Percentiles rank a stretch among this genome's conserved stretches.
Evolutionary conservation across 1,140 invertebrate species (phyloP).

Genomic region (Magallana angulata): DNA sequence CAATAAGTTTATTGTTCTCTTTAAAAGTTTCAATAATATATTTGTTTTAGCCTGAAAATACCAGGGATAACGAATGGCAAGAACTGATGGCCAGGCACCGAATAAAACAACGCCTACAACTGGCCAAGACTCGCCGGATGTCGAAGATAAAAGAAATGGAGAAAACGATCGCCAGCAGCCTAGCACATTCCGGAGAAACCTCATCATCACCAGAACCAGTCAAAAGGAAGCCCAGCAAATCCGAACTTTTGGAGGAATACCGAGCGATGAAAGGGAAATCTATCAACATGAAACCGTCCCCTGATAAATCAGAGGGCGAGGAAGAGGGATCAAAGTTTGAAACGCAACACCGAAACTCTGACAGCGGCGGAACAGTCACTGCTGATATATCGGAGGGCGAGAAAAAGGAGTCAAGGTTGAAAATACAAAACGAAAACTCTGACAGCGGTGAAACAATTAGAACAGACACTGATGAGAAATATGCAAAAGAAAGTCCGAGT

Average conservation of each 20-base stretch:
- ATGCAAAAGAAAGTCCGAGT: background rate
- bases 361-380: too few species aligned
- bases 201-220: background rate
- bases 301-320: background rate
- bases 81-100: background rate
- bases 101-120: background rate
- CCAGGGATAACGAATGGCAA: background rate
- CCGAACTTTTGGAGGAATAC: background rate
- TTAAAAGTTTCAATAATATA: too few species aligned
- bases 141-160: background rate
- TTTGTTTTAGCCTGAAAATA: background rate
- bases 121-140: background rate
- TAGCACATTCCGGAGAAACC: background rate
- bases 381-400: background rate
- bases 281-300: background rate
- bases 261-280: conserved; percentile 8
- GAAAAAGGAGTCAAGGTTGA: too few species aligned
- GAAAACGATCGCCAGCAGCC: background rate
- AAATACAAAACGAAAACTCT: background rate
- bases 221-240: background rate
- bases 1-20: too few species aligned
- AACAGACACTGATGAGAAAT: too few species aligned
- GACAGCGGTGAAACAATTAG: too few species aligned
- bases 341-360: background rate
- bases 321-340: too few species aligned